Conservation (phyloP, 2,113 vertebrate genomes). For the Phaetusa simplex region DNA sequence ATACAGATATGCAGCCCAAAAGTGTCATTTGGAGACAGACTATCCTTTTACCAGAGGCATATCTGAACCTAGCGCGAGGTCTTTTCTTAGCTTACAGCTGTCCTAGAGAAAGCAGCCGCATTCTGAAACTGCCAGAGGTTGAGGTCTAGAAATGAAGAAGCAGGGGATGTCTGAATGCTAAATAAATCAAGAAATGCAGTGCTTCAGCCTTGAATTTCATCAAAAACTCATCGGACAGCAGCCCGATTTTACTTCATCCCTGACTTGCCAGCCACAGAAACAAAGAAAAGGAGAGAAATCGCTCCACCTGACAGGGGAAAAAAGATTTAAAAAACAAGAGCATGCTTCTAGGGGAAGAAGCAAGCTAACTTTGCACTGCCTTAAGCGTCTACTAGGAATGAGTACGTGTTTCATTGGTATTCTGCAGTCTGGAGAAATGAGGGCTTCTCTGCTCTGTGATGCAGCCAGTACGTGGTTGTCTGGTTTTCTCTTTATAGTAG, state of each 20-base stretch:
- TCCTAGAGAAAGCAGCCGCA: neutral
- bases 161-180: neutral
- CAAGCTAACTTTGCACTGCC: neutral
- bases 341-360: neutral
- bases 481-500: constrained; percentile 19
- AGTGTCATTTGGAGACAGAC: constrained; percentile 25
- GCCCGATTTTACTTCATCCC: neutral
- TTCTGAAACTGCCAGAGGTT: neutral
- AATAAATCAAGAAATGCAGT: constrained; percentile 30
- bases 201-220: constrained; percentile 12
- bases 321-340: neutral
- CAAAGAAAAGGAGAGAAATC: neutral
- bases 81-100: neutral
- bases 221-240: neutral
- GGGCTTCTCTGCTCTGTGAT: neutral
- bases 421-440: neutral
- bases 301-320: neutral
- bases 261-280: neutral
- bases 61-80: constrained; percentile 13
- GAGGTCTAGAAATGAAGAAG: neutral
- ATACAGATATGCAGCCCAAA: constrained; percentile 2
- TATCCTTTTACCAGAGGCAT: neutral
- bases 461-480: neutral
- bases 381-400: neutral
- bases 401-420: neutral